Percentiles rank a stretch among this genome's conserved stretches.
Evolutionary conservation across 2,113 vertebrate genomes (phyloP).

Genomic region (Ondatra zibethicus): DNA sequence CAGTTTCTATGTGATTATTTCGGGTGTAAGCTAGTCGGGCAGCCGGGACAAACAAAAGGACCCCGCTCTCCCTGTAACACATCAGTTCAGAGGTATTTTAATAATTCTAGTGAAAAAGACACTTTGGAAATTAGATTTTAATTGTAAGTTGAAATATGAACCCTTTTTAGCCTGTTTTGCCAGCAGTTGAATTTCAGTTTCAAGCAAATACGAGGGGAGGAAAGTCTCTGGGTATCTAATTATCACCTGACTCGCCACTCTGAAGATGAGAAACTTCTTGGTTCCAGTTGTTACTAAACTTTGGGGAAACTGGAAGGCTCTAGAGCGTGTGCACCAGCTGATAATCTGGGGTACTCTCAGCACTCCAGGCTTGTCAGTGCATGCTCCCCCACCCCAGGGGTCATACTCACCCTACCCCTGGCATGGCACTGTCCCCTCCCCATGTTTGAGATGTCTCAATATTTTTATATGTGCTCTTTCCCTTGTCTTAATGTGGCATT

Average conservation of each 20-base stretch:
- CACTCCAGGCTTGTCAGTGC: background rate
- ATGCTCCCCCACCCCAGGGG: background rate
- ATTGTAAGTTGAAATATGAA: background rate
- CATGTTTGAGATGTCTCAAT: background rate
- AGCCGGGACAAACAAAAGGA: no score
- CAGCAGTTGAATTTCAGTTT: background rate
- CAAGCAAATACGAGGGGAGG: background rate
- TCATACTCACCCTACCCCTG: background rate
- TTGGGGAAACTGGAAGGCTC: background rate
- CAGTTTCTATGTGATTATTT: no score
- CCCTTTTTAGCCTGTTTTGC: background rate
- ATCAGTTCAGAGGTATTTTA: background rate
- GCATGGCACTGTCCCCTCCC: no score
- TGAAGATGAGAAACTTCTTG: background rate
- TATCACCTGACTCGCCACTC: background rate
- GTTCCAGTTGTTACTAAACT: background rate
- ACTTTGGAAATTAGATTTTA: slow-evolving; percentile 9
- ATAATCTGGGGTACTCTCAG: background rate
- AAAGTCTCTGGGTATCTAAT: background rate
- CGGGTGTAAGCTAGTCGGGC: no score
- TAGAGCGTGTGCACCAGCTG: background rate
- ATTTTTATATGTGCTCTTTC: background rate
- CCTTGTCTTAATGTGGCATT: background rate
- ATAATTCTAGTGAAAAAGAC: background rate
- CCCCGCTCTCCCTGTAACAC: no score